Conservation (phyloP, 2,113 vertebrate species). For the Serilophus lunatus region DNA sequence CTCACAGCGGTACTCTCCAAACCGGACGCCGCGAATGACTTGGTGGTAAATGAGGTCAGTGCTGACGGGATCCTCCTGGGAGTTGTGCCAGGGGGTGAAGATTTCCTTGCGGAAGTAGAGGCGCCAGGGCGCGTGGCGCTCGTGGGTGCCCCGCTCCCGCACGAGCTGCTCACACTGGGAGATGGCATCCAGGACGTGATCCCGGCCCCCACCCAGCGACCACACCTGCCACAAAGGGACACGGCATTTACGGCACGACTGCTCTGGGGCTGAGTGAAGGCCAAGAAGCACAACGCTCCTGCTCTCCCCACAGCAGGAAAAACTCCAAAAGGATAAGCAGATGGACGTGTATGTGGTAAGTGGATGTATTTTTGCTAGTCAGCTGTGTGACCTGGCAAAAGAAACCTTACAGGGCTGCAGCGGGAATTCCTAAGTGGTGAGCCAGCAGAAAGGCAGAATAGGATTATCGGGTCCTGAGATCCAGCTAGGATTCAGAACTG, state of each 20-base stretch:
- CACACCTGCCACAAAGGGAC: constrained; percentile 73
- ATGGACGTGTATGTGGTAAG: background rate
- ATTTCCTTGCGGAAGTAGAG: constrained; percentile 94
- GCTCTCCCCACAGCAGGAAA: background rate
- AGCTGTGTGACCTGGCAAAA: background rate
- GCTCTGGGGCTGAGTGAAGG: background rate
- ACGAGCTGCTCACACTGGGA: constrained; percentile 93
- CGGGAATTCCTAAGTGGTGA: background rate
- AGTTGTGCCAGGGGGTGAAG: constrained; percentile 93
- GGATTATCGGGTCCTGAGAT: background rate
- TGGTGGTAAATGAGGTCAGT: constrained; percentile 93
- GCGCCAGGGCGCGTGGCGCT: constrained; percentile 88
- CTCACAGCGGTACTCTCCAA: constrained; percentile 86
- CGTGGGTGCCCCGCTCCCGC: constrained; percentile 80
- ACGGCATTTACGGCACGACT: background rate
- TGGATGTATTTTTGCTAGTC: background rate
- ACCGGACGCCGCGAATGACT: constrained; percentile 84
- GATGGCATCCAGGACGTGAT: constrained; percentile 92
- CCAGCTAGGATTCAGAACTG: background rate
- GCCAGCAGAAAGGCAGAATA: background rate
- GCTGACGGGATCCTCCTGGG: constrained; percentile 81
- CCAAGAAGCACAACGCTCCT: background rate
- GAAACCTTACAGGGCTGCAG: background rate
- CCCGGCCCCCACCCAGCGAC: constrained; percentile 86
- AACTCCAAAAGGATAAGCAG: background rate